phyloP scores from a whole-genome alignment of 2,113 vertebrate species.

The Ceyx cyanopectus region DNA sequence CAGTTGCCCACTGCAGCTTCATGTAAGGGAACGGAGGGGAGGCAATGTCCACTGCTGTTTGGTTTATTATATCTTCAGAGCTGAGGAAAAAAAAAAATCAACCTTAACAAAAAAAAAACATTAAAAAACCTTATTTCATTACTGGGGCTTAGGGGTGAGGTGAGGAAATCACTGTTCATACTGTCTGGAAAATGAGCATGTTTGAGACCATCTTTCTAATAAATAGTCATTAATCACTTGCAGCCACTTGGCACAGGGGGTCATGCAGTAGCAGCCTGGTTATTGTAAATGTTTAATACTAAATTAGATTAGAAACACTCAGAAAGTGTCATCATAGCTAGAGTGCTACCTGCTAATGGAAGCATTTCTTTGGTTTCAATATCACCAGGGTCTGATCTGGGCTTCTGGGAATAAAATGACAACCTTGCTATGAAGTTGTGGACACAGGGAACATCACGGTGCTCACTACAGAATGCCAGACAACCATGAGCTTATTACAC shows the following conservation, averaged over 20 bases:
- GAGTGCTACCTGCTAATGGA: neutral
- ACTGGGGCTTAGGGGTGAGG: neutral
- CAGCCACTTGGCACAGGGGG: neutral
- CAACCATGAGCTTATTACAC: neutral
- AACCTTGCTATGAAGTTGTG: rapidly evolving
- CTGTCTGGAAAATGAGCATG: neutral
- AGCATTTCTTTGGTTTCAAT: neutral
- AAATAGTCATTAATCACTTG: conserved; percentile 8
- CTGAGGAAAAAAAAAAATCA: neutral
- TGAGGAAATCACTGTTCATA: neutral
- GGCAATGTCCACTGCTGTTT: neutral
- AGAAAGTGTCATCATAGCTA: neutral
- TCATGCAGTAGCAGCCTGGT: neutral
- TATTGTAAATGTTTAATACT: neutral
- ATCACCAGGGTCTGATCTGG: neutral
- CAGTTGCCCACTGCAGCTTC: neutral
- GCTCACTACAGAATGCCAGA: neutral
- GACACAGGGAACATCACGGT: neutral
- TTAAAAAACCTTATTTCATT: neutral
- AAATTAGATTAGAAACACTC: neutral
- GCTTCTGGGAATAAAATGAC: neutral
- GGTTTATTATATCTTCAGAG: neutral
- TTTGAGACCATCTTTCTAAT: neutral
- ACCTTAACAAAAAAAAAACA: neutral
- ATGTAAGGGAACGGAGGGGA: rapidly evolving